A percentile compares a stretch with the other conserved stretches of the same genome.
phyloP scores from a whole-genome alignment of 2,113 vertebrate species.

The Chitala chitala region DNA sequence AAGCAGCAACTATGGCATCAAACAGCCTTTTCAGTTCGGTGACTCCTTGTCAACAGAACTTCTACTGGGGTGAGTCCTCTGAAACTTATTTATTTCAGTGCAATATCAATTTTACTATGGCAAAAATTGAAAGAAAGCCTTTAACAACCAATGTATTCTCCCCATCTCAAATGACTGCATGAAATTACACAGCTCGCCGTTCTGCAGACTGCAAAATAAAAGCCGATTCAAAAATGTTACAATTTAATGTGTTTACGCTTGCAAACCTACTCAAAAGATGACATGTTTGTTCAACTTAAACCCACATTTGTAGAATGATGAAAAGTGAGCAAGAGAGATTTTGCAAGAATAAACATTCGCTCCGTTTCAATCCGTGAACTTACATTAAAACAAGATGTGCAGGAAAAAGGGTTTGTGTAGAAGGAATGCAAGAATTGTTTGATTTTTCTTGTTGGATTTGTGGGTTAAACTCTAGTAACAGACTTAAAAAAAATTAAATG shows the following conservation, averaged over 20 bases:
- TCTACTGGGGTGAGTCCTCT: slow-evolving; percentile 96
- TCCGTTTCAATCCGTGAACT: slow-evolving; percentile 50
- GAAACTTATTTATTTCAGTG: slow-evolving; percentile 22
- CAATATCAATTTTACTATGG: neutral
- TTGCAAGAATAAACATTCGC: slow-evolving; percentile 60
- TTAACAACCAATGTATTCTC: neutral
- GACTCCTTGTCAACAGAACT: slow-evolving; percentile 98
- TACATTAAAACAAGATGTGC: slow-evolving; percentile 62
- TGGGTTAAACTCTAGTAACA: slow-evolving; percentile 25
- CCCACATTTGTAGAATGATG: slow-evolving; percentile 52
- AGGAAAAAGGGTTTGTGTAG: slow-evolving; percentile 27
- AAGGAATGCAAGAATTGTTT: slow-evolving; percentile 32
- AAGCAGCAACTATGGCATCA: slow-evolving; percentile 86
- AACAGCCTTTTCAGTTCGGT: slow-evolving; percentile 99
- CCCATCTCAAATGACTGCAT: neutral
- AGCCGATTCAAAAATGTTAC: slow-evolving; percentile 39
- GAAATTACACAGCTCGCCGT: slow-evolving; percentile 7
- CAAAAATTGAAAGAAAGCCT: neutral
- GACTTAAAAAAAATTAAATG: neutral
- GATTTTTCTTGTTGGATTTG: slow-evolving; percentile 36
- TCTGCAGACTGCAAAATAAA: slow-evolving; percentile 18
- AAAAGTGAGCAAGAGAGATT: slow-evolving; percentile 57
- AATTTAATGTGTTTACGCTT: slow-evolving; percentile 52
- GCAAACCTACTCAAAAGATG: slow-evolving; percentile 57
- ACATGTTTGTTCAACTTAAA: slow-evolving; percentile 62